Evolutionary conservation across 2,888 invertebrate genomes (phyloP).

Genomic region (Pammene aurita): DNA sequence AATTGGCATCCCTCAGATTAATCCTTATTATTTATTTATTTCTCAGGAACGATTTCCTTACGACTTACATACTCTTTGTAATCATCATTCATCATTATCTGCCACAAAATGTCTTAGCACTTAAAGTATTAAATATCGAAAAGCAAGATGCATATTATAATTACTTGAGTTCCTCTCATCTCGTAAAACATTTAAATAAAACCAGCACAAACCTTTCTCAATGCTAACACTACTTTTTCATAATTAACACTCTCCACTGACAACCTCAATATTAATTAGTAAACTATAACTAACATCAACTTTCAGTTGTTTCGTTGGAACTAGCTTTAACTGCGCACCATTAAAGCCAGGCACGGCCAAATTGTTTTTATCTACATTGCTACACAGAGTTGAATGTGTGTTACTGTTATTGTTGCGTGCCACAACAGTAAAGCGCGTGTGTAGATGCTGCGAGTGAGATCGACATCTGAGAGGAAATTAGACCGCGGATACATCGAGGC

Average conservation of each 20-base stretch:
- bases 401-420: constrained; percentile 8
- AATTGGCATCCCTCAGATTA: no score
- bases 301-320: constrained; percentile 9
- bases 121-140: no score
- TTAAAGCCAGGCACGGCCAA: not conserved
- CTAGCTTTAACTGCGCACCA: not conserved
- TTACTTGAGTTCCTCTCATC: no score
- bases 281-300: not conserved
- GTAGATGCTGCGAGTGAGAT: constrained; percentile 10
- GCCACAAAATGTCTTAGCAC: no score
- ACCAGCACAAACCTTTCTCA: constrained; percentile 11
- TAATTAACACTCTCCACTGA: not conserved
- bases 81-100: no score
- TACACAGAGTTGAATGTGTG: not conserved
- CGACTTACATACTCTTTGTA: no score
- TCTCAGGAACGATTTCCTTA: no score
- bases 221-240: not conserved
- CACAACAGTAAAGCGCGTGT: constrained; percentile 4
- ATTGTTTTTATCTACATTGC: not conserved
- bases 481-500: constrained; percentile 19
- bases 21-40: no score
- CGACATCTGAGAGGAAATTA: constrained; percentile 11
- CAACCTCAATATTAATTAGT: constrained; percentile 7
- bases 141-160: no score
- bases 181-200: not conserved